Base-by-base conservation (phyloP, 2,888 invertebrate species). In the Eupithecia insigniata region DNA sequence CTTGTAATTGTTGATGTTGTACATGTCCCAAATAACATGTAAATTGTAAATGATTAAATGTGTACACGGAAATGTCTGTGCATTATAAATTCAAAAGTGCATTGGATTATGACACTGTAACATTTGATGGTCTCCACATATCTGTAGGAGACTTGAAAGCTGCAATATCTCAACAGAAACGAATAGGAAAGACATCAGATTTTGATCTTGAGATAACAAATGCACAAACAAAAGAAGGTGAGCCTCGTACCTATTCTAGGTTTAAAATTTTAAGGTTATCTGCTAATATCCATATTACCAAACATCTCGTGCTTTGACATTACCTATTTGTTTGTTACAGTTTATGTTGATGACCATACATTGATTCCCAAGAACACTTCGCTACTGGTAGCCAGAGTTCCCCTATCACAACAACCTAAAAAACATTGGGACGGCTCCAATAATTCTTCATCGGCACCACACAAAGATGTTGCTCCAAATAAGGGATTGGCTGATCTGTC, bases 71-170 rank as follows among this genome's bases (percentile, higher is more conserved):
- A 87, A 98, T 98, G 97, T 99, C 99, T 86, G 98, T 99, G 80
- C 99, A 99, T 93, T 99, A 99, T 94, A 99, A 99, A 93, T 99
- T 99, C 90, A 99, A 99, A 95, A 98, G 99, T 86, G 97, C 98
- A 76, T 95, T 98, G 87, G 98, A 99, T 90, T 99, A 97, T 94
- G 99, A 99, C 89, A 99, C 99, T 12, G 97, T 99, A 77, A 98
- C 98, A 55, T 99, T 99, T 90, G 99, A 99, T 95, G 99, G 99
- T 74, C 95, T 99, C 74, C 98, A 99, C 90, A 99, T 99, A 86
- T 98, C 99, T 62, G 97, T 99, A 80, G 97, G 96, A 65, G 99
- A 99, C 89, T 95, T 99, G 79, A 99, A 99, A 92, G 97, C 98
- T 85, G 96, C 98, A 70, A 99, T 99, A 82, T 96, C 99, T 76